phyloP scores from a whole-genome alignment of 2,797 vertebrate genomes.

The Steatocranus sp. region DNA sequence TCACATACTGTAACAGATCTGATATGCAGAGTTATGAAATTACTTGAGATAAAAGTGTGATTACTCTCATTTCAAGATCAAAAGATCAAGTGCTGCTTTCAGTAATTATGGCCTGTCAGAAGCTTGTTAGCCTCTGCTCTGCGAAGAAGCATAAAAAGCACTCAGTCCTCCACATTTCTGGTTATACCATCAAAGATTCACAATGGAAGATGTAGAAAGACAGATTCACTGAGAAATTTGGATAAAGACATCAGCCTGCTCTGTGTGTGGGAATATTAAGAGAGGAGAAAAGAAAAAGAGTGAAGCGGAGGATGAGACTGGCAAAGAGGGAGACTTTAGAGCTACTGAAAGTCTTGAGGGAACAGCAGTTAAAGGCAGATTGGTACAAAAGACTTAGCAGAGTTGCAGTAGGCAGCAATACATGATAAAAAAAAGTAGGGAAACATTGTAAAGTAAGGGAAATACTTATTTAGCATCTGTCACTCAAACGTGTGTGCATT shows the following conservation, averaged over 20 bases:
- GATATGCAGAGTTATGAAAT: background rate
- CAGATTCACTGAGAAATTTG: background rate
- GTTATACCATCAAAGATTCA: slow-evolving; percentile 6
- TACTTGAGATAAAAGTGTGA: background rate
- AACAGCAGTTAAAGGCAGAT: slow-evolving; percentile 7
- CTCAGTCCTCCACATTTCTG: background rate
- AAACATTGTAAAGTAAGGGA: background rate
- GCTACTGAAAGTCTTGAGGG: background rate
- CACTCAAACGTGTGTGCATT: background rate
- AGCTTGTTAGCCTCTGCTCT: background rate
- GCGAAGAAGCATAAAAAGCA: background rate
- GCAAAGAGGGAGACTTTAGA: slow-evolving; percentile 14
- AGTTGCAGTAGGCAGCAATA: background rate
- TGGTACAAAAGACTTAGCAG: background rate
- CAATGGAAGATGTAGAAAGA: background rate
- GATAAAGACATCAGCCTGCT: slow-evolving; percentile 19
- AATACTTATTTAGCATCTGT: slow-evolving; percentile 3
- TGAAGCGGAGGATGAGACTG: background rate
- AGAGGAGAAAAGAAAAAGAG: background rate
- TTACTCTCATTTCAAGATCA: background rate
- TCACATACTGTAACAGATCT: background rate
- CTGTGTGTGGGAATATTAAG: background rate
- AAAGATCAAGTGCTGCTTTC: background rate
- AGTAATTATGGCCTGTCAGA: background rate
- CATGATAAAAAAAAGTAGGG: background rate